Conservation (phyloP, 2,113 vertebrate genomes). For the Ceratotherium simum region DNA sequence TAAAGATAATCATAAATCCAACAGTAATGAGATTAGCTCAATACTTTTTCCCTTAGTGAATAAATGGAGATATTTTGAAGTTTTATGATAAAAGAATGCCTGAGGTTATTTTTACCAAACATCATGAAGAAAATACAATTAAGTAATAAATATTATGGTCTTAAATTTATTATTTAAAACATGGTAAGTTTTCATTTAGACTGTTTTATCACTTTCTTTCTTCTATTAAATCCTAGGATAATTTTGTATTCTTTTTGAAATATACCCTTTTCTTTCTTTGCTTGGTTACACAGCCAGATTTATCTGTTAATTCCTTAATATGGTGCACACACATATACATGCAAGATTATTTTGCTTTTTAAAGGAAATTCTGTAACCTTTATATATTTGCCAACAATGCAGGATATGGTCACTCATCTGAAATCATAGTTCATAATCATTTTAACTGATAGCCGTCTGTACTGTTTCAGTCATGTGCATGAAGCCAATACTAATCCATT, state of each 20-base stretch:
- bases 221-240: conserved; percentile 58
- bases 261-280: neutral
- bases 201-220: conserved; percentile 57
- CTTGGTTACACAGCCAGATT: neutral
- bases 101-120: conserved; percentile 66
- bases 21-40: conserved; percentile 51
- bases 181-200: conserved; percentile 56
- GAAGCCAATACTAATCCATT: neutral
- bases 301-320: conserved; percentile 34
- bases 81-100: conserved; percentile 61
- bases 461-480: neutral
- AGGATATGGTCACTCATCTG: neutral
- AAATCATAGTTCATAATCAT: neutral
- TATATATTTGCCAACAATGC: neutral
- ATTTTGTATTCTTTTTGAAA: conserved; percentile 40
- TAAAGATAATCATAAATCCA: conserved; percentile 66
- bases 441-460: neutral
- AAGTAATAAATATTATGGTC: conserved; percentile 68
- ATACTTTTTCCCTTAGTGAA: conserved; percentile 41
- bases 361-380: neutral
- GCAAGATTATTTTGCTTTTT: neutral
- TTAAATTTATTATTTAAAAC: conserved; percentile 65
- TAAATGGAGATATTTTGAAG: conserved; percentile 63
- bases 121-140: conserved; percentile 51
- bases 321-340: neutral